phyloP scores from a whole-genome alignment of 2,113 vertebrate species.

The Pangasianodon gigas region DNA sequence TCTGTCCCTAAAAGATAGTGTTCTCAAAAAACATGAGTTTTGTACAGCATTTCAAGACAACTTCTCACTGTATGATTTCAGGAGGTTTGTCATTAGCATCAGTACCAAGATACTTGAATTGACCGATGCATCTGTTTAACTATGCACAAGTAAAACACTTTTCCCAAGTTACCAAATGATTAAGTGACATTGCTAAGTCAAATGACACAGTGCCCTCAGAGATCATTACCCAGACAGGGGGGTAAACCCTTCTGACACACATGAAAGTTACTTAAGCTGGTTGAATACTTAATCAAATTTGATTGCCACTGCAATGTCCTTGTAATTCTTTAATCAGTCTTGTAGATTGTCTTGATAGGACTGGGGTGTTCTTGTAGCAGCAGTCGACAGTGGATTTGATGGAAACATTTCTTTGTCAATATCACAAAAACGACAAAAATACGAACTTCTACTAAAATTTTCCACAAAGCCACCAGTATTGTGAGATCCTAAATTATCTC shows the following conservation, averaged over 20 bases:
- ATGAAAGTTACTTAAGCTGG: conserved; percentile 33
- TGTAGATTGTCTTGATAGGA: too few relatives aligned
- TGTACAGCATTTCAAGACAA: conserved; percentile 30
- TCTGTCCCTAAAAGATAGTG: conserved; percentile 17
- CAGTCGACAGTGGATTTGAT: too few relatives aligned
- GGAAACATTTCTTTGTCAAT: too few relatives aligned
- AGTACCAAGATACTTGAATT: conserved; percentile 33
- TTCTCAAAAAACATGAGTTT: conserved; percentile 31
- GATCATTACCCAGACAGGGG: conserved; percentile 5
- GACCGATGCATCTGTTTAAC: conserved; percentile 25
- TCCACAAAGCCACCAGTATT: background rate
- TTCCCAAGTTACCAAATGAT: conserved; percentile 7
- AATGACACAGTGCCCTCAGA: conserved; percentile 24
- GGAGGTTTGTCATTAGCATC: conserved; percentile 30
- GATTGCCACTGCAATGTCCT: background rate
- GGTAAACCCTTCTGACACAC: background rate
- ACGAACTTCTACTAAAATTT: background rate
- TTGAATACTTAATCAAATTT: conserved; percentile 32
- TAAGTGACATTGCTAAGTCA: conserved; percentile 30
- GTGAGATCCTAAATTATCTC: background rate
- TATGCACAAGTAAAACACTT: conserved; percentile 30
- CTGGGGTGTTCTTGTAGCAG: too few relatives aligned
- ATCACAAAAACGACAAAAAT: too few relatives aligned
- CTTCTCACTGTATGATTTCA: conserved; percentile 23
- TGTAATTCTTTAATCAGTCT: background rate